These are phyloP conservation scores for Darevskia nairensis DNA, from an alignment of 2,797 vertebrate species.

Conservation along the genomic window DNA sequence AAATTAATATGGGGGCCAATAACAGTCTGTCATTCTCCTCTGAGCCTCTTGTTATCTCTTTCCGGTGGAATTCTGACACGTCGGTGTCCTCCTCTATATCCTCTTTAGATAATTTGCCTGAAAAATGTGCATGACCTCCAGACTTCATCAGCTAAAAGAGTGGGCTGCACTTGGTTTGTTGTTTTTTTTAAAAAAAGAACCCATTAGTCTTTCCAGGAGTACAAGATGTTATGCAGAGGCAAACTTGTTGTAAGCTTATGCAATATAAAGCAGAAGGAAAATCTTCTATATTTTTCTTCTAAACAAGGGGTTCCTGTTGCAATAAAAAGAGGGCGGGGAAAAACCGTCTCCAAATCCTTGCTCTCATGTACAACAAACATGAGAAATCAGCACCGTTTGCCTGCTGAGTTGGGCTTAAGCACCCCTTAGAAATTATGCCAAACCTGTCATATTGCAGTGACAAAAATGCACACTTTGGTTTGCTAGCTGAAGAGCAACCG, in stretches of 20 bases:
- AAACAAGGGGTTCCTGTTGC: background rate
- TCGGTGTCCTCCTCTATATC: background rate
- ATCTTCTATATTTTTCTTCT: background rate
- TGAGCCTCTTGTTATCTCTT: constrained; percentile 11
- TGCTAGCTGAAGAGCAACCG: background rate
- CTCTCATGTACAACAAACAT: background rate
- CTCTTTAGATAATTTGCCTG: constrained; percentile 6
- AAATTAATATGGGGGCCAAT: background rate
- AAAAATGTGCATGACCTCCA: constrained; percentile 16
- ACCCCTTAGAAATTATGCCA: background rate
- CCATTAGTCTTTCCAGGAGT: background rate
- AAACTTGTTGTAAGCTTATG: background rate
- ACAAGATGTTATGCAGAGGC: background rate
- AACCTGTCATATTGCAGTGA: background rate
- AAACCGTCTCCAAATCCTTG: background rate
- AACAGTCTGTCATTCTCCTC: background rate
- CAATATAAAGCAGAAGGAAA: background rate
- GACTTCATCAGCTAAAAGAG: constrained; percentile 3
- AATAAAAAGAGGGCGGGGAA: constrained; percentile 12
- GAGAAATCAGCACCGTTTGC: background rate
- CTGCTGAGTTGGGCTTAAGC: background rate
- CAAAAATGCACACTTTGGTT: rapidly evolving
- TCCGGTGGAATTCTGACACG: constrained; percentile 5
- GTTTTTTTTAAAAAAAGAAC: constrained; percentile 1
- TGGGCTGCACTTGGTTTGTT: background rate